A percentile compares a stretch with the other conserved stretches of the same genome.
Conservation (phyloP, 2,888 invertebrate genomes). For the Apotomis turbidana region DNA sequence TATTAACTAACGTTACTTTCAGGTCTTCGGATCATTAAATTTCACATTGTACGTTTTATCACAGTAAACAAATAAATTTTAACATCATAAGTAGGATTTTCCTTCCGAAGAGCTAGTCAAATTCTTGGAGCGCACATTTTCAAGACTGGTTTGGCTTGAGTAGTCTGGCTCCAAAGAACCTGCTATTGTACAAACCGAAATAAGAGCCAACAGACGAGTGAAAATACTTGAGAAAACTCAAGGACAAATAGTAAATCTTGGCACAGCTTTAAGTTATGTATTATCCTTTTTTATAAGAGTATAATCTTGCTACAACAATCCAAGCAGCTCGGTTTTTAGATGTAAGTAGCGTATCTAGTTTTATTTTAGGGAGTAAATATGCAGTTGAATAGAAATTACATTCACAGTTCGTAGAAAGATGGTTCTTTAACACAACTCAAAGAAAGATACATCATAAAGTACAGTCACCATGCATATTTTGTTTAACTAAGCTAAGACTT, state of each 20-base stretch:
- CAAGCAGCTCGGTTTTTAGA: not conserved
- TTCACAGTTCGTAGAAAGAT: too few species aligned
- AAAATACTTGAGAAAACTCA: constrained; percentile 4
- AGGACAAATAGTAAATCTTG: constrained; percentile 16
- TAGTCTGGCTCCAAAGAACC: constrained; percentile 8
- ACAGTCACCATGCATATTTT: too few species aligned
- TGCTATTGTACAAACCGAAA: constrained; percentile 10
- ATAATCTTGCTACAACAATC: not conserved
- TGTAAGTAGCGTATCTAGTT: too few species aligned
- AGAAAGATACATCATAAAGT: too few species aligned
- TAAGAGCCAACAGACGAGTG: constrained; percentile 1
- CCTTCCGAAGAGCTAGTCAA: not conserved
- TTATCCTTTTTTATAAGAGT: not conserved
- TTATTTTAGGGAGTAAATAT: too few species aligned
- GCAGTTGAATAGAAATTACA: too few species aligned
- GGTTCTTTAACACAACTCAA: too few species aligned
- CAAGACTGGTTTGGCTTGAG: not conserved
- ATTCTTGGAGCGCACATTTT: not conserved
- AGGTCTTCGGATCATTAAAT: too few species aligned
- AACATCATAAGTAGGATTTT: not conserved
- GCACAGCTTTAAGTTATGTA: constrained; percentile 6
- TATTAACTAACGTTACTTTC: too few species aligned
- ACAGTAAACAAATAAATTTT: too few species aligned
- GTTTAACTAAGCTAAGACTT: too few species aligned
- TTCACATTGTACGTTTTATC: too few species aligned